A percentile compares a stretch with the other conserved stretches of the same genome.
These are phyloP conservation scores for Lycocerus yunnanus DNA, from an alignment of 2,888 invertebrate genomes.

Conservation along the genomic window DNA sequence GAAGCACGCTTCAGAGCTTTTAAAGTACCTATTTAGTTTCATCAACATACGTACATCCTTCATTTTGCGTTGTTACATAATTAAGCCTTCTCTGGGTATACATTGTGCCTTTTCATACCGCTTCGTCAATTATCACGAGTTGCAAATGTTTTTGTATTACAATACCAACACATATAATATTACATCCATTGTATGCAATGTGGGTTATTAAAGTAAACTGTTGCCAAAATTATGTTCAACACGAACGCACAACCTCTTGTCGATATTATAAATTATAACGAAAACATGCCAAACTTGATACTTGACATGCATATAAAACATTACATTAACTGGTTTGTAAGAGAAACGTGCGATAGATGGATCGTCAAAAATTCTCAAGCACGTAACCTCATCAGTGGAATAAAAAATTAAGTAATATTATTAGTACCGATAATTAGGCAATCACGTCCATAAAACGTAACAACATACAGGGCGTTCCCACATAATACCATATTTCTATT, in stretches of 20 bases:
- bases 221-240: background rate
- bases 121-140: background rate
- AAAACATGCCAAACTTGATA: background rate
- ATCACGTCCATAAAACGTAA: too few species aligned
- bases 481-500: too few species aligned
- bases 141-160: background rate
- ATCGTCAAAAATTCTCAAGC: background rate
- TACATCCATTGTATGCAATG: background rate
- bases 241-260: background rate
- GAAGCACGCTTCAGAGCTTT: background rate
- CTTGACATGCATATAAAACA: conserved; percentile 6
- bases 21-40: background rate
- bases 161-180: background rate
- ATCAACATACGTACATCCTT: background rate
- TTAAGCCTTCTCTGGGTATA: background rate
- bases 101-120: background rate
- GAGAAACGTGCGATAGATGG: background rate
- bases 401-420: too few species aligned
- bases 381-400: too few species aligned
- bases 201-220: background rate
- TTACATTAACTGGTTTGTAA: conserved; percentile 5
- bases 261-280: background rate
- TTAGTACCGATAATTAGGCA: too few species aligned
- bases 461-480: too few species aligned
- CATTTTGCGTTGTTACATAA: background rate